These are phyloP conservation scores for Rhodinocichla rosea DNA, from an alignment of 2,113 vertebrate genomes.

Conservation along the genomic window DNA sequence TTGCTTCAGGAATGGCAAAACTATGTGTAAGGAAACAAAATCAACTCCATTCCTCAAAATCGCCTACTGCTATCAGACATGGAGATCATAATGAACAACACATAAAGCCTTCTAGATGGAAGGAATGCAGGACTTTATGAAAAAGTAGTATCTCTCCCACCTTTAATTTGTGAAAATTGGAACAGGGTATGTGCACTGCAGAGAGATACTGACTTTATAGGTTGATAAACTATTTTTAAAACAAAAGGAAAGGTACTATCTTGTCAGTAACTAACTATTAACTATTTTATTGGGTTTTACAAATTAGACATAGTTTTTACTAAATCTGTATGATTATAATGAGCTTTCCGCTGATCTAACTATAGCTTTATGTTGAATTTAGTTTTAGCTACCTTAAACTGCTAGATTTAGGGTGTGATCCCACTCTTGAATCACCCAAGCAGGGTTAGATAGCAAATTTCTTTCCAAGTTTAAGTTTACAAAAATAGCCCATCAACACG, in stretches of 20 bases:
- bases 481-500: not conserved
- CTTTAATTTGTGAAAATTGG: not conserved
- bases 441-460: not conserved
- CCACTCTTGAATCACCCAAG: not conserved
- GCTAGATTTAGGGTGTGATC: not conserved
- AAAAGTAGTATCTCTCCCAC: not conserved
- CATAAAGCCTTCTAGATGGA: not conserved
- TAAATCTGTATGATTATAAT: not conserved
- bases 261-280: not conserved
- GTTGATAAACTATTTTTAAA: not conserved
- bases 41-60: not conserved
- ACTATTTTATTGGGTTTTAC: not conserved
- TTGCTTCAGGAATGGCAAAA: not conserved
- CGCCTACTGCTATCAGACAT: not conserved
- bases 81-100: not conserved
- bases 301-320: not conserved
- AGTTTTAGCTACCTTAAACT: not conserved
- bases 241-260: not conserved
- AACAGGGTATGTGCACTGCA: not conserved
- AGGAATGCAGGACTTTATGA: not conserved
- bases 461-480: not conserved
- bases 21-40: not conserved
- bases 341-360: not conserved
- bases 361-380: not conserved
- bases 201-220: rapidly evolving